Evolutionary conservation across 2,888 invertebrate genomes (phyloP).

Genomic region (Scaptomyza reducta): DNA sequence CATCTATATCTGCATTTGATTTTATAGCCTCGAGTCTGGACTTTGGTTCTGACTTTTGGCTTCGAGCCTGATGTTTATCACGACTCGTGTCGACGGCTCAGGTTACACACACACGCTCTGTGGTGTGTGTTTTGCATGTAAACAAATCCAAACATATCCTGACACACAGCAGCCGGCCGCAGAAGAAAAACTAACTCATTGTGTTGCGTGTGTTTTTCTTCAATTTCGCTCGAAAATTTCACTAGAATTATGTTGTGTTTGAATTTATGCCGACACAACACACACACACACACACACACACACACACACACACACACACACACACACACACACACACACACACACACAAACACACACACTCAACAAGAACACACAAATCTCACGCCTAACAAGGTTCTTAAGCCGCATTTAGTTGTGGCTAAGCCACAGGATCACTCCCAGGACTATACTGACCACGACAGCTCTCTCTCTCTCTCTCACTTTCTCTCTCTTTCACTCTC

Average conservation of each 20-base stretch:
- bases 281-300: constrained; percentile 9
- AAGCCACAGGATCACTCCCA: constrained; percentile 47
- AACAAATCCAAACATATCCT: constrained; percentile 62
- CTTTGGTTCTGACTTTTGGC: constrained; percentile 52
- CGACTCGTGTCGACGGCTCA: constrained; percentile 57
- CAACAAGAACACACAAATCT: constrained; percentile 59
- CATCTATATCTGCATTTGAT: constrained; percentile 21
- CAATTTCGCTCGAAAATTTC: constrained; percentile 48
- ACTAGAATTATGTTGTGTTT: constrained; percentile 45
- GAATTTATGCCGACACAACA: constrained; percentile 68
- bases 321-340: no score
- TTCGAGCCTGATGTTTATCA: constrained; percentile 59
- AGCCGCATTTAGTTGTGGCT: constrained; percentile 75
- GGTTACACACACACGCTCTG: constrained; percentile 52
- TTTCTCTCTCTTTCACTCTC: background rate
- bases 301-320: background rate
- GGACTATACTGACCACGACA: constrained; percentile 9
- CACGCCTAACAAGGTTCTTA: constrained; percentile 77
- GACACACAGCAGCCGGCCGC: constrained; percentile 39
- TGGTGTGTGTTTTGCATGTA: constrained; percentile 58
- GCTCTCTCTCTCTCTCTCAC: constrained; percentile 16
- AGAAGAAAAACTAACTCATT: constrained; percentile 33
- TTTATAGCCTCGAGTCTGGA: constrained; percentile 39
- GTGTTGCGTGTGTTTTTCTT: constrained; percentile 19
- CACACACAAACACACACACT: background rate